Percentiles rank a stretch among this genome's conserved stretches.
phyloP scores from a whole-genome alignment of 2,888 invertebrate species.

The Lamproptera curius region DNA sequence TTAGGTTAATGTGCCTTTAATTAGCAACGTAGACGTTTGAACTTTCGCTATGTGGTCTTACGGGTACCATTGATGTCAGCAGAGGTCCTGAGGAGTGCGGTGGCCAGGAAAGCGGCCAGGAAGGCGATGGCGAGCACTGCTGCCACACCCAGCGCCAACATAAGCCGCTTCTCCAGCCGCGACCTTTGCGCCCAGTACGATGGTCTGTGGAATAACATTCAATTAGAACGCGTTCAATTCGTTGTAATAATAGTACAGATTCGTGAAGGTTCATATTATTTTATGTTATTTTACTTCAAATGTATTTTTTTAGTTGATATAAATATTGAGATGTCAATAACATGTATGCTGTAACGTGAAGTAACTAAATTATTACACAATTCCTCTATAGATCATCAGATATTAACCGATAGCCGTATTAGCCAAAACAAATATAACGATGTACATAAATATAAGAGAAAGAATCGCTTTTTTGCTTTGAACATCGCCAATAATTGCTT shows the following conservation, averaged over 20 bases:
- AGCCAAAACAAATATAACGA: no score
- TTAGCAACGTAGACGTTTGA: no score
- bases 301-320: background rate
- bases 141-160: conserved; percentile 43
- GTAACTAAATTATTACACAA: background rate
- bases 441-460: no score
- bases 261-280: no score
- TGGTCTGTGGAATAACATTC: conserved; percentile 37
- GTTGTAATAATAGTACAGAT: no score
- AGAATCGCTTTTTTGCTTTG: no score
- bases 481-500: no score
- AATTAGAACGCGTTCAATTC: background rate
- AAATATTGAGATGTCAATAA: background rate
- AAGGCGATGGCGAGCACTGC: conserved; percentile 56
- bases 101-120: conserved; percentile 56
- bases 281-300: no score
- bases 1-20: no score
- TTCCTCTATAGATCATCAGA: no score
- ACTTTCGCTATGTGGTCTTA: conserved; percentile 43
- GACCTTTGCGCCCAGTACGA: conserved; percentile 64
- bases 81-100: conserved; percentile 37
- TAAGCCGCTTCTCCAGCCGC: conserved; percentile 56
- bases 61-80: conserved; percentile 30
- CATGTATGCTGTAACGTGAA: background rate
- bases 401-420: no score